Evolutionary conservation across 1,140 invertebrate species (phyloP).

Genomic region (Lucilia sericata): DNA sequence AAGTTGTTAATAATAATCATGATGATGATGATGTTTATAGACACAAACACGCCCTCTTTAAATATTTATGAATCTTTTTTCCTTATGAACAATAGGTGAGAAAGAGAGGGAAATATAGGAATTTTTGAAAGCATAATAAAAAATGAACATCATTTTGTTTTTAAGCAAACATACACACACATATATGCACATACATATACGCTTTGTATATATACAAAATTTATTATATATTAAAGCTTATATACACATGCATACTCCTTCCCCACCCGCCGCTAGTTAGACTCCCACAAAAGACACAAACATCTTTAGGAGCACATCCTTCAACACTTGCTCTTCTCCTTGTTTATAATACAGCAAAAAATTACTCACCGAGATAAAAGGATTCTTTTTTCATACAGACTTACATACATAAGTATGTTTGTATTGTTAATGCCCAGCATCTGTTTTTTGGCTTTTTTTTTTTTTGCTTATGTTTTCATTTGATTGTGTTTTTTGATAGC

Average conservation of each 20-base stretch:
- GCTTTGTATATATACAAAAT: conserved; percentile 38
- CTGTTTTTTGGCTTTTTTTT: conserved; percentile 2
- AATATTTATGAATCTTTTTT: conserved; percentile 26
- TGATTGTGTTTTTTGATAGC: conserved; percentile 3
- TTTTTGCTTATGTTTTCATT: conserved; percentile 6
- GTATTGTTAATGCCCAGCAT: not conserved
- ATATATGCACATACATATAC: not conserved
- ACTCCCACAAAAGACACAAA: conserved; percentile 12
- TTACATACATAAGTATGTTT: not conserved
- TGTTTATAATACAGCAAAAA: too few relatives aligned
- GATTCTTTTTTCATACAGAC: not conserved
- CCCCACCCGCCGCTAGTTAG: too few relatives aligned
- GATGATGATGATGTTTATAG: not conserved
- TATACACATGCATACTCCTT: not conserved
- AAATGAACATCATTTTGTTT: conserved; percentile 42
- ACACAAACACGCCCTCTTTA: conserved; percentile 43
- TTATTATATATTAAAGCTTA: conserved; percentile 30
- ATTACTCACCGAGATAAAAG: too few relatives aligned
- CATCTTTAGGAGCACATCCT: conserved; percentile 6
- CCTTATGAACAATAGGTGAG: not conserved
- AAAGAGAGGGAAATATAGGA: conserved; percentile 14
- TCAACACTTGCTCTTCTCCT: conserved; percentile 32
- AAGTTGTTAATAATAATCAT: not conserved
- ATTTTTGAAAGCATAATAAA: conserved; percentile 1
- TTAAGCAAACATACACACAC: conserved; percentile 18